Evolutionary conservation across 2,888 invertebrate species (phyloP).

Genomic region (Erpobdella octoculata): DNA sequence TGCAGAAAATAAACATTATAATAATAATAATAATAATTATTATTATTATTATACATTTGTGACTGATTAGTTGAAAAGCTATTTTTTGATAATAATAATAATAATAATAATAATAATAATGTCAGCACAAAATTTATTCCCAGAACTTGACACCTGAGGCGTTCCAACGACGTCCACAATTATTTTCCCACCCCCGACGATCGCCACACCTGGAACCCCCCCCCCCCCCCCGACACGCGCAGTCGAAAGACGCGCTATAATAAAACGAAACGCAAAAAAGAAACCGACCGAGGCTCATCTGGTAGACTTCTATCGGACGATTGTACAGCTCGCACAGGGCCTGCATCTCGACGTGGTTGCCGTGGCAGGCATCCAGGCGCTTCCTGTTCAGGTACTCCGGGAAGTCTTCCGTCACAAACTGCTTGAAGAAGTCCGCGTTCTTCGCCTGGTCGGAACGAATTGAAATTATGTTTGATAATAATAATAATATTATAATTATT

Average conservation of each 20-base stretch:
- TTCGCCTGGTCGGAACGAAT: slow-evolving; percentile 58
- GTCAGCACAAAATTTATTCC: neutral
- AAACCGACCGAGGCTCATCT: slow-evolving; percentile 62
- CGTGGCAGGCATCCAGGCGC: slow-evolving; percentile 70
- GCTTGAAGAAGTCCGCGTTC: slow-evolving; percentile 76
- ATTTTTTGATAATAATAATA: neutral
- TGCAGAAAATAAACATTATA: no score
- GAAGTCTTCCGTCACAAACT: slow-evolving; percentile 82
- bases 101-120: neutral
- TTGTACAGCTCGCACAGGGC: slow-evolving; percentile 83
- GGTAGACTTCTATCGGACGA: slow-evolving; percentile 76
- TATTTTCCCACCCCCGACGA: neutral
- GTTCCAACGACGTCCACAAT: no score
- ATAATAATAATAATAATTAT: no score
- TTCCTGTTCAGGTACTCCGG: slow-evolving; percentile 73
- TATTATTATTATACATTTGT: no score
- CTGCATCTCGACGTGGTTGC: slow-evolving; percentile 83
- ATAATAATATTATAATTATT: neutral
- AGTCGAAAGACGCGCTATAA: neutral
- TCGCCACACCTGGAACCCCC: neutral
- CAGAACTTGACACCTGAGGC: neutral
- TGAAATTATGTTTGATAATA: neutral
- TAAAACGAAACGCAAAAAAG: neutral
- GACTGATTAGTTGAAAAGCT: no score
- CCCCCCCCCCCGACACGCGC: neutral